Evolutionary conservation across 2,888 invertebrate genomes (phyloP).

Genomic region (Caenorhabditis sp.): DNA sequence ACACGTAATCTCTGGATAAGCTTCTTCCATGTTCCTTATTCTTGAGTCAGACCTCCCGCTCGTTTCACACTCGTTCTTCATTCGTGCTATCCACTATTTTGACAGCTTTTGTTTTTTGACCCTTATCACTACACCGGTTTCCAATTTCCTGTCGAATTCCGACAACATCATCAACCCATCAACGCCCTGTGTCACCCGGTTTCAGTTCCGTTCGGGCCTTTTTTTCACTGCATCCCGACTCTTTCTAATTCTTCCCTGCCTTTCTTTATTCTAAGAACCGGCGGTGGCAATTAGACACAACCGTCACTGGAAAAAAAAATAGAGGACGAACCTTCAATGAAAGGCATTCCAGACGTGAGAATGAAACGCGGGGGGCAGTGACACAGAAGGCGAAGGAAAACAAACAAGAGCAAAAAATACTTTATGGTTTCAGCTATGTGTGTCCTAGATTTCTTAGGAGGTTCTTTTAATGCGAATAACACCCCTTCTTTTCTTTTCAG

Average conservation of each 20-base stretch:
- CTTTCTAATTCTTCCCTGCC: not conserved
- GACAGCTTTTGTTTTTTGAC: constrained; percentile 27
- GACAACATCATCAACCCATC: constrained; percentile 6
- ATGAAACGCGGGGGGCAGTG: constrained; percentile 31
- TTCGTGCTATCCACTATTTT: not conserved
- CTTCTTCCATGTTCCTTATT: constrained; percentile 24
- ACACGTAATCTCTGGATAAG: constrained; percentile 49
- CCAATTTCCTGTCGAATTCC: constrained; percentile 36
- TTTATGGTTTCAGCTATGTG: constrained; percentile 52
- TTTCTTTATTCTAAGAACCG: constrained; percentile 31
- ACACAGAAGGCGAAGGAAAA: constrained; percentile 29
- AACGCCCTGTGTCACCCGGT: constrained; percentile 23
- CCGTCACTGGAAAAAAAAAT: constrained; percentile 26
- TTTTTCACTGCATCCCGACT: not conserved
- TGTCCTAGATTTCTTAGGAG: constrained; percentile 17
- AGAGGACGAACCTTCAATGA: constrained; percentile 47
- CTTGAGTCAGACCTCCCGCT: constrained; percentile 20
- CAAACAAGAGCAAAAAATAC: constrained; percentile 36
- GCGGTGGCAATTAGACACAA: constrained; percentile 49
- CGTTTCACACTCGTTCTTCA: not conserved
- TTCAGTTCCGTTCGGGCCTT: constrained; percentile 5
- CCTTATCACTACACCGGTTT: not conserved
- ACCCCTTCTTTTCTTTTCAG: constrained; percentile 6
- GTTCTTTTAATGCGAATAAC: constrained; percentile 14
- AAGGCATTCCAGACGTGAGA: constrained; percentile 44